A percentile compares a stretch with the other conserved stretches of the same genome.
phyloP scores from a whole-genome alignment of 2,797 vertebrate genomes.

The Tapirus indicus region DNA sequence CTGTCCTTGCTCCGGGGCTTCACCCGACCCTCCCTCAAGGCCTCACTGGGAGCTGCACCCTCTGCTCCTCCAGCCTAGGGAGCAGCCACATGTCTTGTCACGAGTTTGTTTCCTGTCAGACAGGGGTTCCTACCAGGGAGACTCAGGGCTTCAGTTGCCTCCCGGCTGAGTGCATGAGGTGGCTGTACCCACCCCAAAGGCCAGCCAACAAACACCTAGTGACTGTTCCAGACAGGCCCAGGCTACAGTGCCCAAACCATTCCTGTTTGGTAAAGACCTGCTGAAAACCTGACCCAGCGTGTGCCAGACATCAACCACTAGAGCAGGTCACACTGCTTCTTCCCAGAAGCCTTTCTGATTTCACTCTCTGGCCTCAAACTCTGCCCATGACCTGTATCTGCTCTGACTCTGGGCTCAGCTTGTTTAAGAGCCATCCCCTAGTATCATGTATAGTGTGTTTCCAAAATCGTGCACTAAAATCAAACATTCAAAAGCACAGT shows the following conservation, averaged over 20 bases:
- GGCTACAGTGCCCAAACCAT: neutral
- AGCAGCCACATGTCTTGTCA: fast-evolving
- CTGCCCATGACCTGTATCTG: neutral
- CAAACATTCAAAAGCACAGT: neutral
- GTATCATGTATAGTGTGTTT: neutral
- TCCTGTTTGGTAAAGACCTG: neutral
- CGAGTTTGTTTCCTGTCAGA: neutral
- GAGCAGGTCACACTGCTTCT: neutral
- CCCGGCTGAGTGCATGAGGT: neutral
- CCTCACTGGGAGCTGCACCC: neutral
- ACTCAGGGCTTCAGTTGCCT: neutral
- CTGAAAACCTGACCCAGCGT: neutral
- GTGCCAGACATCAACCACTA: neutral
- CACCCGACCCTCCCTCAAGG: neutral
- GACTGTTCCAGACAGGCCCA: neutral
- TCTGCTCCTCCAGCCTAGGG: neutral
- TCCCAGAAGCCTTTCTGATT: neutral
- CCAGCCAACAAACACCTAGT: neutral
- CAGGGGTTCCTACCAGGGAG: neutral
- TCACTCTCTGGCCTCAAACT: neutral
- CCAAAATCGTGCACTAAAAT: neutral
- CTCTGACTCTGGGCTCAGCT: neutral
- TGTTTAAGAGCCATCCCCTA: neutral
- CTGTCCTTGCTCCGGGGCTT: neutral
- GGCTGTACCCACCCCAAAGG: neutral